Percentiles rank a stretch among this genome's conserved stretches.
Conservation (phyloP, 2,888 invertebrate genomes). For the Dasypolia templi region DNA sequence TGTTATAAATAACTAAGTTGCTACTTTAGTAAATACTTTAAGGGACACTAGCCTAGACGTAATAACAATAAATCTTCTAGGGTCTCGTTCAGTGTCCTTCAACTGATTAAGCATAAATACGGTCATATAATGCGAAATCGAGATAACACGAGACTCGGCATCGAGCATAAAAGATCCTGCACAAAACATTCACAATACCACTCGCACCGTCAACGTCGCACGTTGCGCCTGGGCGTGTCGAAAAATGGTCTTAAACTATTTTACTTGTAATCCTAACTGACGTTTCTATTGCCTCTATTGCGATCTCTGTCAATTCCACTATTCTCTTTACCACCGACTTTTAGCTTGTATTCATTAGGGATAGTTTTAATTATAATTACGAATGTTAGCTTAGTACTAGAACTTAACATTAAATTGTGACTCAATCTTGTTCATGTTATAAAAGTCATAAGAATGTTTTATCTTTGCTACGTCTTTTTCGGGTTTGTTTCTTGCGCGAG, state of each 20-base stretch:
- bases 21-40: neutral
- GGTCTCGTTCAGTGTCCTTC: neutral
- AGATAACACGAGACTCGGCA: neutral
- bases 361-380: constrained; percentile 64
- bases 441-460: constrained; percentile 38
- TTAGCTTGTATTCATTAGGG: constrained; percentile 63
- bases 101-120: neutral
- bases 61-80: neutral
- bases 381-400: constrained; percentile 60
- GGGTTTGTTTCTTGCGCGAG: neutral
- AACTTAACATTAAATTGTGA: constrained; percentile 45
- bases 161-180: neutral
- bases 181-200: neutral
- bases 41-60: neutral
- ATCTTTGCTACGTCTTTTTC: constrained; percentile 18
- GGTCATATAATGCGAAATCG: neutral
- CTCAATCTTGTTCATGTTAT: constrained; percentile 57
- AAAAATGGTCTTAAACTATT: constrained; percentile 45
- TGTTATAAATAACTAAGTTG: neutral
- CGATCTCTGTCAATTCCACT: constrained; percentile 64
- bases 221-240: neutral
- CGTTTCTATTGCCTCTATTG: constrained; percentile 40
- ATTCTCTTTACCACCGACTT: constrained; percentile 68
- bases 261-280: constrained; percentile 24
- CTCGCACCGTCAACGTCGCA: too few species aligned